Percentiles rank a stretch among this genome's conserved stretches.
These are phyloP conservation scores for Ichneumoninae sp. DNA, from an alignment of 2,888 invertebrate species.

Conservation along the genomic window DNA sequence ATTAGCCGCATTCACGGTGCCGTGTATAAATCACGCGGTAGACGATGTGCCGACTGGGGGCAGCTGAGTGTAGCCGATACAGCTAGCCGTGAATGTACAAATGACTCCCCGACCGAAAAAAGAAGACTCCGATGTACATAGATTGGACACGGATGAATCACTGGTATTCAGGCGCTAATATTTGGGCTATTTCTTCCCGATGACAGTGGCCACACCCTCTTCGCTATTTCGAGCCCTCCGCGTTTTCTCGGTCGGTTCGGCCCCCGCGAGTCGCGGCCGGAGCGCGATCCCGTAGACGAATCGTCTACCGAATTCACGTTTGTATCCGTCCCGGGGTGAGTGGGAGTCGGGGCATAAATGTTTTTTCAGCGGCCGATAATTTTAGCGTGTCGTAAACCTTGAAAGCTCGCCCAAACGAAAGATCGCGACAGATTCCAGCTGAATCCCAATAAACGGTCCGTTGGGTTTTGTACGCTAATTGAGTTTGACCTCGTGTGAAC, in stretches of 20 bases:
- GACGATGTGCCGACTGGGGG: neutral
- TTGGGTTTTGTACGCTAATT: conserved; percentile 59
- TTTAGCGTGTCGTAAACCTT: conserved; percentile 15
- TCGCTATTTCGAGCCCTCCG: conserved; percentile 61
- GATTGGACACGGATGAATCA: conserved; percentile 23
- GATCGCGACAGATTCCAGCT: conserved; percentile 52
- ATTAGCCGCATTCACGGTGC: conserved; percentile 49
- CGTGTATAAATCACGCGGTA: neutral
- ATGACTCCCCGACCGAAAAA: neutral
- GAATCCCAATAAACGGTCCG: conserved; percentile 50
- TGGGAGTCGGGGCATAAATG: neutral
- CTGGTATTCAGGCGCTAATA: conserved; percentile 9
- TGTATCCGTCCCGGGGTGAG: conserved; percentile 8
- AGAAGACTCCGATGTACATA: neutral
- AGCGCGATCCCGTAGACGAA: conserved; percentile 12
- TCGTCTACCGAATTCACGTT: conserved; percentile 29
- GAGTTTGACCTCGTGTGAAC: conserved; percentile 61
- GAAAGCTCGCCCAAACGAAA: conserved; percentile 12
- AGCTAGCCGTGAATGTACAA: neutral
- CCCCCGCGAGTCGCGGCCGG: neutral
- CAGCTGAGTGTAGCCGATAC: neutral
- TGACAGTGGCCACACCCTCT: conserved; percentile 57
- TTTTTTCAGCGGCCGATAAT: conserved; percentile 2
- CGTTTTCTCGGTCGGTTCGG: neutral
- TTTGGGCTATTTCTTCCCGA: conserved; percentile 43